These are phyloP conservation scores for Pipistrellus pygmaeus DNA, from an alignment of 2,797 vertebrate genomes.

Conservation along the genomic window DNA sequence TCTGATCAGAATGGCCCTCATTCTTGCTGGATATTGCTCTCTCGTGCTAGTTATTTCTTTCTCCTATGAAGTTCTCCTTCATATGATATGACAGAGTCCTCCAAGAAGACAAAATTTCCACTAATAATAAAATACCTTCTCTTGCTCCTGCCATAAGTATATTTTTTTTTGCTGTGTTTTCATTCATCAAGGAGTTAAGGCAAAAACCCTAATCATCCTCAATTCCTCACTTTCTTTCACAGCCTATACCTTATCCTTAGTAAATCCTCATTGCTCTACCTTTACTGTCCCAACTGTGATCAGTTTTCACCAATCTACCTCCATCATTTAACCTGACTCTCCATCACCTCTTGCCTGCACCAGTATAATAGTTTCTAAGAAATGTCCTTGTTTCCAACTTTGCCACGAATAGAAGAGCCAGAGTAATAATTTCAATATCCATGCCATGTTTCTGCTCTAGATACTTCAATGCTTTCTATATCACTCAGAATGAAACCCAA, in stretches of 20 bases:
- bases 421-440: background rate
- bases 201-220: background rate
- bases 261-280: background rate
- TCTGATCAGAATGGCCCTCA: background rate
- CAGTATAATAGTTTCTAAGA: background rate
- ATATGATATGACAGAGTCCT: background rate
- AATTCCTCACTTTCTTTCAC: background rate
- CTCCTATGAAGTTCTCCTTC: background rate
- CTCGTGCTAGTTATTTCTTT: background rate
- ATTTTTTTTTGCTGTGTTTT: background rate
- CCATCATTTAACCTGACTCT: background rate
- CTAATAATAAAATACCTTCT: background rate
- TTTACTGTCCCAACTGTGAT: background rate
- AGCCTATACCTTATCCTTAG: background rate
- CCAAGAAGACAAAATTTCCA: constrained; percentile 12
- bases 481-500: background rate
- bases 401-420: background rate
- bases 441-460: background rate
- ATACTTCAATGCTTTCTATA: background rate
- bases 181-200: background rate
- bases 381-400: constrained; percentile 25
- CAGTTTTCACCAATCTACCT: background rate
- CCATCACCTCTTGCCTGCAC: background rate
- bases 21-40: background rate
- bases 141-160: background rate